Evolutionary conservation across 1,140 invertebrate species (phyloP).

Genomic region (Diorhabda carinulata): DNA sequence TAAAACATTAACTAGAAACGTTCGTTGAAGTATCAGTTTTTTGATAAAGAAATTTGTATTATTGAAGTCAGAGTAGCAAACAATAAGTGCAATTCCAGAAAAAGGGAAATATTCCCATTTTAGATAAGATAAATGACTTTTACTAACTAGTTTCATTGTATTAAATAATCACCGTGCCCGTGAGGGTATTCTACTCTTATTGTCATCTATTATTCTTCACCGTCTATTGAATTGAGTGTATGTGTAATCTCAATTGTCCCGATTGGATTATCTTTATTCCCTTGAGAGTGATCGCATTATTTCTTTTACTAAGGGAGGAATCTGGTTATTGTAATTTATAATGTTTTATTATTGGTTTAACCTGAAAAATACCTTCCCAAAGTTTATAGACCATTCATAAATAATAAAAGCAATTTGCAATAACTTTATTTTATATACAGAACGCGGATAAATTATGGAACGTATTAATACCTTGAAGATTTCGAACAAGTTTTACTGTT

Average conservation of each 20-base stretch:
- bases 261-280: background rate
- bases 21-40: no score
- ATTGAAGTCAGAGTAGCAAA: slow-evolving; percentile 7
- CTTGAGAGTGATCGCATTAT: background rate
- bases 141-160: slow-evolving; percentile 34
- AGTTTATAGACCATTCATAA: no score
- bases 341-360: background rate
- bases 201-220: background rate
- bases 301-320: background rate
- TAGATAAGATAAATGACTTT: slow-evolving; percentile 30
- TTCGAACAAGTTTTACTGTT: no score
- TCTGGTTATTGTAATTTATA: background rate
- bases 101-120: slow-evolving; percentile 19
- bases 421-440: no score
- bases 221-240: background rate
- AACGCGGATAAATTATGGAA: no score
- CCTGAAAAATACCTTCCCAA: no score
- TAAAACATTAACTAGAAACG: no score
- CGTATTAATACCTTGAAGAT: no score
- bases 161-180: slow-evolving; percentile 7
- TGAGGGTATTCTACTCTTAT: slow-evolving; percentile 2
- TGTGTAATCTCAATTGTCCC: background rate
- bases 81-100: slow-evolving; percentile 25
- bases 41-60: no score
- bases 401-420: no score